Percentiles rank a stretch among this genome's conserved stretches.
Conservation (phyloP, 1,140 invertebrate species). For the Anadara kagoshimensis region DNA sequence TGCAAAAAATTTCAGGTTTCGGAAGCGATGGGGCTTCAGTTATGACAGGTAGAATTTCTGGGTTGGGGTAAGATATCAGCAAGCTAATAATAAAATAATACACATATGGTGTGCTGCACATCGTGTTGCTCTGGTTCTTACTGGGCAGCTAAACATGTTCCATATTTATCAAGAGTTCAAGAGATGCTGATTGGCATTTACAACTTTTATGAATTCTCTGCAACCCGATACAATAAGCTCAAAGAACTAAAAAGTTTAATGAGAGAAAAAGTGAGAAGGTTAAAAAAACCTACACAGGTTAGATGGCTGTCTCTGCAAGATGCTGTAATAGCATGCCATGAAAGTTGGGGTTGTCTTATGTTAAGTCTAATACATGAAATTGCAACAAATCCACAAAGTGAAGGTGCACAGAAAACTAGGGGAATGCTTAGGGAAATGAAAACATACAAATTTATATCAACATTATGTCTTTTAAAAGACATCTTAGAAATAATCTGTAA, state of each 20-base stretch:
- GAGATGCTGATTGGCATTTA: slow-evolving; percentile 18
- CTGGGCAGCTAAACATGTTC: slow-evolving; percentile 16
- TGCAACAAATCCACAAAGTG: slow-evolving; percentile 6
- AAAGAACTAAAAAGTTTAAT: slow-evolving; percentile 18
- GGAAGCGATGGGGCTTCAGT: slow-evolving; percentile 14
- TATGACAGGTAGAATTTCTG: slow-evolving; percentile 1
- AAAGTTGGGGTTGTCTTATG: background rate
- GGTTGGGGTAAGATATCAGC: background rate
- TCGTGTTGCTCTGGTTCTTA: slow-evolving; percentile 2
- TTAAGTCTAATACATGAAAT: slow-evolving; percentile 17
- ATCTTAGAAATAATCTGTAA: slow-evolving; percentile 1
- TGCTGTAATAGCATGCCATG: slow-evolving; percentile 5
- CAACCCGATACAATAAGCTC: slow-evolving; percentile 15
- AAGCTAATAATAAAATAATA: slow-evolving; percentile 6
- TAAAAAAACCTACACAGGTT: slow-evolving; percentile 22
- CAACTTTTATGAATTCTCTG: slow-evolving; percentile 22
- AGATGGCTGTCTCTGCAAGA: slow-evolving; percentile 9
- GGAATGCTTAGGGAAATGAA: slow-evolving; percentile 13
- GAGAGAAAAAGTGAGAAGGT: slow-evolving; percentile 15
- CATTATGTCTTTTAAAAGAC: slow-evolving; percentile 11
- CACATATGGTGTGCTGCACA: slow-evolving; percentile 12
- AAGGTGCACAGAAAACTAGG: slow-evolving; percentile 19
- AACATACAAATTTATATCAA: slow-evolving; percentile 6
- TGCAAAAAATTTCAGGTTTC: slow-evolving; percentile 1
- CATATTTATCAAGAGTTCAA: slow-evolving; percentile 10